Base-by-base conservation (phyloP, 64 coral and sea anemone genomes). In the Dendrophyllia cribrosa region DNA sequence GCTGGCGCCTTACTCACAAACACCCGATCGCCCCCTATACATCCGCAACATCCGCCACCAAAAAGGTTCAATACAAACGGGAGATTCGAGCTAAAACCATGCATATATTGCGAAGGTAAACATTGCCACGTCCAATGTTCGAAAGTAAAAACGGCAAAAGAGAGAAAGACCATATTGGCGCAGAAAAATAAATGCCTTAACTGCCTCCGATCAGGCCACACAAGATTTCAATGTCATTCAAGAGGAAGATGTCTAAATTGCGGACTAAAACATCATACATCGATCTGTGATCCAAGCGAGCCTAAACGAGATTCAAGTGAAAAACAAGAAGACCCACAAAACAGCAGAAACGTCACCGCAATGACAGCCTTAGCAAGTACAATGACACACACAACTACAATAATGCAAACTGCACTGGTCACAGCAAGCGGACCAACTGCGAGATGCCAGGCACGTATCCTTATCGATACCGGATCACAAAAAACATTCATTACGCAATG, bases 21-120 rank as follows among this genome's bases (percentile, higher is more conserved):
- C 60, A 69, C 91, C 13, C 80, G 70, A 86, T 82, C 61, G 55
- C 72, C 43, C 82, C 4, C 4, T 72, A 82, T 63, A 75, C 79
- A 44, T 58, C 62, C 76, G 43, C n/a, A n/a, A 17, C 26, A 10
- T 9, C 51, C 51, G 4, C 72, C 72, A 48, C 86, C 72, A 88
- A 76, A 88, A 88, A 64, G 47, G 70, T 21, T 43, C 58, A 76
- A n/a, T 48, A 48, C 75, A 58, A 93, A 93, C 43, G 46, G 72
- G n/a, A 87, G 25, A 78, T 82, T 74, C 52, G 48, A 86, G 75
- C 49, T 22, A 58, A 92, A 70, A 86, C 73, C 82, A 78, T 78
- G 91, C 72, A 92, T 87, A 79, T 92, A 87, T 75, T 92, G 91
- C 43, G 48, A 92, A 52, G 61, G 51, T 14, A 92, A 92, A 86